Conservation (phyloP, 2,797 vertebrate species). For the Anguilla pacifica region DNA sequence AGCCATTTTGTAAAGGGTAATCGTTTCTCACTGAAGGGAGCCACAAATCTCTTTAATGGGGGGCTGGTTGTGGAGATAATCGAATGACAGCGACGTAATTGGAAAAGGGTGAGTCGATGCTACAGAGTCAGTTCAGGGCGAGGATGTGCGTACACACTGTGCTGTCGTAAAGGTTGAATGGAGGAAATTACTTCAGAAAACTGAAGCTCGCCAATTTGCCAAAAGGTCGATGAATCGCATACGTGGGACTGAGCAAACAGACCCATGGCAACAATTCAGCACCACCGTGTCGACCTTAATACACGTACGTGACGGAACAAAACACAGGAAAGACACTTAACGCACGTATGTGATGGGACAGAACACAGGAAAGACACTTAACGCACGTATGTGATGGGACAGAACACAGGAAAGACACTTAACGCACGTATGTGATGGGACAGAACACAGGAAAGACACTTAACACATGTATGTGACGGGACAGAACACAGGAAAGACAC, state of each 20-base stretch:
- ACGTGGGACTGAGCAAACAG: neutral
- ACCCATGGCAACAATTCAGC: neutral
- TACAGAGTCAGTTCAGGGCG: neutral
- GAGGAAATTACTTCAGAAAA: conserved; percentile 7
- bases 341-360: neutral
- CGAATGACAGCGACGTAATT: conserved; percentile 13
- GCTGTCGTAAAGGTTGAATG: neutral
- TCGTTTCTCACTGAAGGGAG: neutral
- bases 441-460: neutral
- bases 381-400: neutral
- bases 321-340: neutral
- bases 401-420: neutral
- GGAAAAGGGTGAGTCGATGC: conserved; percentile 20
- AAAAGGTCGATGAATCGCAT: neutral
- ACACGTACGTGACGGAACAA: neutral
- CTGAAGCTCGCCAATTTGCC: neutral
- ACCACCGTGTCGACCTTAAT: neutral
- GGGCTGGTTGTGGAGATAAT: conserved; percentile 21
- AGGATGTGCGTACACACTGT: neutral
- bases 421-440: neutral
- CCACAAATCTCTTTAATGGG: conserved; percentile 25
- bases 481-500: neutral
- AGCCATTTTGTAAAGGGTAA: neutral
- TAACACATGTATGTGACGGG: neutral
- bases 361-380: neutral